Evolutionary conservation across 2,888 invertebrate species (phyloP).

Genomic region (Pristionchus japonicus): DNA sequence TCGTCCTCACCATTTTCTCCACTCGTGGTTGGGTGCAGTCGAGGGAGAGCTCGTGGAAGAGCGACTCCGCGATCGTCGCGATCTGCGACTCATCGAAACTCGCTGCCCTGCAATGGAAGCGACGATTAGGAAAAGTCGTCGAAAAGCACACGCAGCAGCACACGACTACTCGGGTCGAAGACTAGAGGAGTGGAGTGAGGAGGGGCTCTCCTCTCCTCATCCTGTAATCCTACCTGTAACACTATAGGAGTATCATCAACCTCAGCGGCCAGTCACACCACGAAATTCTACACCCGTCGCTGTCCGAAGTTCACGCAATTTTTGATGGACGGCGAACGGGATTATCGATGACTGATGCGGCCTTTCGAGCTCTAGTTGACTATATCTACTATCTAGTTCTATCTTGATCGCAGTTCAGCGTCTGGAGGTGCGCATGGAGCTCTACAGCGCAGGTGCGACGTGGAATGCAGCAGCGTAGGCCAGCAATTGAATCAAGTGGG

Average conservation of each 20-base stretch:
- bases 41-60: slow-evolving; percentile 62
- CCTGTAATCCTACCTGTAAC: slow-evolving; percentile 37
- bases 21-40: slow-evolving; percentile 58
- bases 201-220: background rate
- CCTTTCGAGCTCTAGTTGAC: background rate
- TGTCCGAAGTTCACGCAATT: slow-evolving; percentile 7
- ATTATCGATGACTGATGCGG: background rate
- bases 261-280: background rate
- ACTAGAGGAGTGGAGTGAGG: background rate
- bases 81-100: slow-evolving; percentile 60
- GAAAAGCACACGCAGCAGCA: background rate
- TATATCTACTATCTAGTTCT: background rate
- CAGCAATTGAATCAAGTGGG: background rate
- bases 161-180: background rate
- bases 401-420: no score
- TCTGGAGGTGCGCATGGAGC: no score
- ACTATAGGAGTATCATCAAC: slow-evolving; percentile 12
- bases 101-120: slow-evolving; percentile 19
- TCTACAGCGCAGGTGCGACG: no score
- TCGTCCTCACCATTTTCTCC: background rate
- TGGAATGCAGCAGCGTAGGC: no score
- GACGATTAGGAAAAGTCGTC: background rate
- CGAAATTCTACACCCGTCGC: background rate
- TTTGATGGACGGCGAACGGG: background rate
- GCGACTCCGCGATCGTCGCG: slow-evolving; percentile 60